A percentile compares a stretch with the other conserved stretches of the same genome.
These are phyloP conservation scores for Pterocles gutturalis DNA, from an alignment of 2,113 vertebrate genomes.

Conservation along the genomic window DNA sequence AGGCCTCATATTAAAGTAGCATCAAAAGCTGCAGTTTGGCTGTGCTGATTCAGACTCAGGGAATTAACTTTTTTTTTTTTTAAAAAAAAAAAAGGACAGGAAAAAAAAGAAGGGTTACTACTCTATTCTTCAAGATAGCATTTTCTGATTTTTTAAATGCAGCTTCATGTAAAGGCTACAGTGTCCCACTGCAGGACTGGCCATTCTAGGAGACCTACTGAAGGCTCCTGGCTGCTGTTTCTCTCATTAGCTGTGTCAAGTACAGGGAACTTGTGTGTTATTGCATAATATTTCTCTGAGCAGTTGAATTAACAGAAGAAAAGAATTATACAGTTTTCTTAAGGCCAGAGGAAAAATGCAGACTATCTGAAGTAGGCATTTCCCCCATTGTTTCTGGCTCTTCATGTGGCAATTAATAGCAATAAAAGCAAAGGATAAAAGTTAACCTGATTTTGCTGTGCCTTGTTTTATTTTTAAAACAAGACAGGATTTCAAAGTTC, in stretches of 20 bases:
- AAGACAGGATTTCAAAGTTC: not conserved
- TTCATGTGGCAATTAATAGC: not conserved
- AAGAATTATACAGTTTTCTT: not conserved
- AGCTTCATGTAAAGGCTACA: not conserved
- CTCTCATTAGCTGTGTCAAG: not conserved
- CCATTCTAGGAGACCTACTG: not conserved
- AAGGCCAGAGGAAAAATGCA: not conserved
- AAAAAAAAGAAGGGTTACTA: not conserved
- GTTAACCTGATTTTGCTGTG: not conserved
- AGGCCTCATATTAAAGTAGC: not conserved
- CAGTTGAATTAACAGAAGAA: constrained; percentile 23
- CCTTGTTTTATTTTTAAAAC: constrained; percentile 41
- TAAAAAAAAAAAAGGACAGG: not conserved
- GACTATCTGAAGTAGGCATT: not conserved
- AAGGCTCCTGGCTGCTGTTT: not conserved
- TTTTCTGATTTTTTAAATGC: not conserved
- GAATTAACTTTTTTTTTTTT: not conserved
- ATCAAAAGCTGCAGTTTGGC: not conserved
- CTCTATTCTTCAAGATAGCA: not conserved
- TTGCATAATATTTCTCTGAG: constrained; percentile 2
- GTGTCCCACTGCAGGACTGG: not conserved
- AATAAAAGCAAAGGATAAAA: constrained; percentile 15
- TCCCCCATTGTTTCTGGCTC: not conserved
- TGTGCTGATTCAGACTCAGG: not conserved
- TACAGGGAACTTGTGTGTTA: not conserved